Evolutionary conservation across 2,888 invertebrate genomes (phyloP), one percentile per base, ranked within the genome.

Genomic region (Lepidocyrtinus sp.): DNA sequence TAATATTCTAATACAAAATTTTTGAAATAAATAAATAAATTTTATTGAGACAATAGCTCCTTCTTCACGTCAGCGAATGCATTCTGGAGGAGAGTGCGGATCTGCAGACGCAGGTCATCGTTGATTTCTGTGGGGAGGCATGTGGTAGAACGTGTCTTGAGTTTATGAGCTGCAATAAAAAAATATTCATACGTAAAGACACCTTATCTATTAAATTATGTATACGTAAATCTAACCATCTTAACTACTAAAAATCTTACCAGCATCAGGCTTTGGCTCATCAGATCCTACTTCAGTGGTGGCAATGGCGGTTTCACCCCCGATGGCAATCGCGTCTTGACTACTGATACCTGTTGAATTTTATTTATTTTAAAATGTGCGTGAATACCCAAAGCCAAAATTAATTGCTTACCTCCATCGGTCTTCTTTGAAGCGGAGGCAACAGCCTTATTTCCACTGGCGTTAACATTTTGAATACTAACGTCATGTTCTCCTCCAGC

Each of bases 21-120:
- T n/a, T n/a, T n/a, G n/a, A n/a, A n/a, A n/a, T n/a, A n/a, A n/a
- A n/a, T n/a, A n/a, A n/a, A n/a, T n/a, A n/a, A n/a, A n/a, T n/a
- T n/a, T n/a, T n/a, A n/a, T n/a, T n/a, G n/a, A n/a, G n/a, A n/a
- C n/a, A n/a, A 62, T 5, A 72, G 1, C n/a, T 74, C 79, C 5
- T 79, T 62, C 22, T 69, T 73, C 12, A 79, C 9, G 12, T 79
- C 79, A n/a, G 59, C 69, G 59, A 79, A 79, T 15, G 69, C 74
- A 17, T 63, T 25, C 19, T 62, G 73, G 3, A 79, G 69, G 1
- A 74, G 68, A 7, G 68, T 50, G 15, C 55, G 21, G 26, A 79
- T 74, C 1, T 74, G 26, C 1, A 69, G 65, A 2, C 79, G 62
- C 19, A 79, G 25, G 19, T 74, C 45, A 12, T 79, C 74, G 46